Evolutionary conservation across 2,113 vertebrate genomes (phyloP).

Genomic region (Archocentrus centrarchus): DNA sequence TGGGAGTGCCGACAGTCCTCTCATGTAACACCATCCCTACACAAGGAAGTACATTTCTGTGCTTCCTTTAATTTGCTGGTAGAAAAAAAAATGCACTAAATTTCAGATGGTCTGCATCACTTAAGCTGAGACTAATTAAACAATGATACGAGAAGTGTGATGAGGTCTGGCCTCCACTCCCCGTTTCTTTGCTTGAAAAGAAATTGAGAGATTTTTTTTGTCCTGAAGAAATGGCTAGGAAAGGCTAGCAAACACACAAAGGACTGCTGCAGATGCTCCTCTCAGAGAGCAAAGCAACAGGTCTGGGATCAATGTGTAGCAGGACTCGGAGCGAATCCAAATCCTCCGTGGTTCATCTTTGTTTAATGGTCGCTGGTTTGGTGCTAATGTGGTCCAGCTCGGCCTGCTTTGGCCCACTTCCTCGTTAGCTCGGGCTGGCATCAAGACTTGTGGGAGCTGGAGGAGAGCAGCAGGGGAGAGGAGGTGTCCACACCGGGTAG

Average conservation of each 20-base stretch:
- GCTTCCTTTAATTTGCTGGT: background rate
- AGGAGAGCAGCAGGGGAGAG: conserved; percentile 89
- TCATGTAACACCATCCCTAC: background rate
- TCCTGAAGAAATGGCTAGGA: background rate
- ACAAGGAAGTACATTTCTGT: background rate
- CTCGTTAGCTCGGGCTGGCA: conserved; percentile 43
- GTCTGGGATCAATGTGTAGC: conserved; percentile 1
- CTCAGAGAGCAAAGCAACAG: conserved; percentile 39
- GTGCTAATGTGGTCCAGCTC: background rate
- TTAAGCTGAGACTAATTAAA: background rate
- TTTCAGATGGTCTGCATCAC: background rate
- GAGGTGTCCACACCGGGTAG: conserved; percentile 86
- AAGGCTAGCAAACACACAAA: conserved; percentile 11
- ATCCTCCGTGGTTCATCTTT: background rate
- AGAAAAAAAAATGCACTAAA: background rate
- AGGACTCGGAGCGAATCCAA: background rate
- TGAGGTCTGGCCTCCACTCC: conserved; percentile 9
- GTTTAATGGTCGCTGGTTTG: conserved; percentile 1
- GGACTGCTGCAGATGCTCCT: conserved; percentile 23
- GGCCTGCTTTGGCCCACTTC: background rate
- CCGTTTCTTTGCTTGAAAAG: background rate
- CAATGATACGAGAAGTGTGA: background rate
- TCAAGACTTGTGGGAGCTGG: conserved; percentile 91
- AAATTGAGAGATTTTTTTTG: background rate
- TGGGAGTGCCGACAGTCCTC: background rate